These are phyloP conservation scores for Odontocerum albicorne DNA, from an alignment of 2,888 invertebrate genomes.

Conservation along the genomic window DNA sequence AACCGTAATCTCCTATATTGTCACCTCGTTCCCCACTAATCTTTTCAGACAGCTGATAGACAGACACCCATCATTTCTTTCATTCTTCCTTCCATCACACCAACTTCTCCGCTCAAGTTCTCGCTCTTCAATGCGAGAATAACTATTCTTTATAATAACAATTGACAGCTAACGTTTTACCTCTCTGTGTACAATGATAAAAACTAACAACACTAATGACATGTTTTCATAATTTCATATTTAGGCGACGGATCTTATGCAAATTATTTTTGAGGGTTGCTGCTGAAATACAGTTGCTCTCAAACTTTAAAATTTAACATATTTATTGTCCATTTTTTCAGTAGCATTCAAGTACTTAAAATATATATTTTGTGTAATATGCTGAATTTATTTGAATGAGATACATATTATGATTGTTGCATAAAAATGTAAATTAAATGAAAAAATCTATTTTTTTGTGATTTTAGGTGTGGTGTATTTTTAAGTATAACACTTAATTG, in stretches of 20 bases:
- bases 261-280: slow-evolving; percentile 12
- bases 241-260: slow-evolving; percentile 14
- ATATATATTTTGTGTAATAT: too few relatives aligned
- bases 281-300: too few relatives aligned
- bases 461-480: too few relatives aligned
- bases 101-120: not conserved
- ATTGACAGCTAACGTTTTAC: slow-evolving; percentile 20
- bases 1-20: slow-evolving; percentile 11
- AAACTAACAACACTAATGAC: slow-evolving; percentile 25
- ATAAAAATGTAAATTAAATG: too few relatives aligned
- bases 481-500: too few relatives aligned
- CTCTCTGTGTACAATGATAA: slow-evolving; percentile 15
- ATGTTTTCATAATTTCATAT: slow-evolving; percentile 32
- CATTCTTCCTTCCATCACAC: not conserved
- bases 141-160: slow-evolving; percentile 8
- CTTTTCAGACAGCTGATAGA: slow-evolving; percentile 7
- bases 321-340: too few relatives aligned
- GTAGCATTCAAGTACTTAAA: too few relatives aligned
- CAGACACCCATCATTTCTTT: not conserved
- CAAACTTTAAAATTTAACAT: too few relatives aligned
- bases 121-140: not conserved
- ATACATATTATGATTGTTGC: too few relatives aligned
- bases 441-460: too few relatives aligned
- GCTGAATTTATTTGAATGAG: too few relatives aligned
- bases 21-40: slow-evolving; percentile 7